Base-by-base conservation (phyloP, 2,797 vertebrate species). In the Setipinna tenuifilis region DNA sequence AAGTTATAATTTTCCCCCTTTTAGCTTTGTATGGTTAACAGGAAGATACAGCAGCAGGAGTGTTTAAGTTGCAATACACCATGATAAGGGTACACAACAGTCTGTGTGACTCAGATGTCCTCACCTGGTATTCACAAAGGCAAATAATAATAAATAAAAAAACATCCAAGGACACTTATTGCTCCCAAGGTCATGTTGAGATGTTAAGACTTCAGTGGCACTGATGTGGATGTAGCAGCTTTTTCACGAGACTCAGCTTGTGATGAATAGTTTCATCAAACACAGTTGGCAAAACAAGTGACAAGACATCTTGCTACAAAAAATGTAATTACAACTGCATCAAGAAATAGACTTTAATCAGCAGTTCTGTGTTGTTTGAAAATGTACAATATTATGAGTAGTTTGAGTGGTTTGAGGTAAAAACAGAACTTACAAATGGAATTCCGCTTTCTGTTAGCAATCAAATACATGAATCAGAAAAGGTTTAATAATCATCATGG, bases 21-120 rank as follows among this genome's bases (percentile, higher is more conserved):
- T 94, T 93, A 93, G 93, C 95, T 95, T 95, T 92, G 92, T 93
- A 91, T 93, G 90, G 94, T 91, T 91, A 90, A 91, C 89, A 88
- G 90, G 91, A 90, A 89, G 90, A 93, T 87, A 88, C 86, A 90
- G 93, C 91, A 94, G 94, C 90, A 80, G 88, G 93, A 89, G 87
- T 93, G 90, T 94, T 93, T 92, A 88, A 88, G 93, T 90, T 90
- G 91, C 90, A 92, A 93, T 90, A 75, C 89, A 91, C 90, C 90
- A 92, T 93, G 91, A 93, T 92, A 92, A 94, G 91, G 91, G 85
- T 90, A 90, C 89, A 90, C 85, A 89, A 93, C 94, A 93, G 92
- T 95, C 93, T 94, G 86, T 89, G 91, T 88, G 86, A 82, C 89
- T 89, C 82, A 89, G 92, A 90, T 87, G 89, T 89, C 91, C 91